These are phyloP conservation scores for Drosophila tripunctata DNA, from an alignment of 2,888 invertebrate species.

Conservation along the genomic window DNA sequence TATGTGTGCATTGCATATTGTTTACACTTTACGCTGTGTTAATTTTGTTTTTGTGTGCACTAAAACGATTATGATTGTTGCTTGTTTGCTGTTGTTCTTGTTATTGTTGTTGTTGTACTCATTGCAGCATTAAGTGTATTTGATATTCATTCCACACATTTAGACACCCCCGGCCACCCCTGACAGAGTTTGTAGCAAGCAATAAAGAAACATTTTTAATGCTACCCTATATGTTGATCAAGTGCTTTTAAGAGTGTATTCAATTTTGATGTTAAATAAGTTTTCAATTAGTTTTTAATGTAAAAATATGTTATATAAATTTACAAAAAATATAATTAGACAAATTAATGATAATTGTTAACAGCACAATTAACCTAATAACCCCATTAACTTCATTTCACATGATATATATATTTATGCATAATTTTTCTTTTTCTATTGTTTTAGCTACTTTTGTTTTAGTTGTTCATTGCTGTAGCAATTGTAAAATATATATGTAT, in stretches of 20 bases:
- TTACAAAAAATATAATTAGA: no score
- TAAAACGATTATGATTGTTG: slow-evolving; percentile 53
- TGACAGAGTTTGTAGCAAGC: no score
- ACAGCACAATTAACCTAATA: no score
- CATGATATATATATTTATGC: background rate
- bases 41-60: slow-evolving; percentile 40
- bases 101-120: slow-evolving; percentile 25
- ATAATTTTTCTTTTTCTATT: background rate
- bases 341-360: background rate
- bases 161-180: background rate
- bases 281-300: no score
- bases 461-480: background rate
- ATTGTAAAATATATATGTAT: background rate
- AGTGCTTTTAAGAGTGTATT: no score
- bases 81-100: no score
- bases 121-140: slow-evolving; percentile 35
- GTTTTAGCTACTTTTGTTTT: no score
- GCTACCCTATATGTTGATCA: no score
- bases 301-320: no score
- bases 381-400: background rate
- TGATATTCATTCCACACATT: slow-evolving; percentile 1
- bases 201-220: no score
- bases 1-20: slow-evolving; percentile 21
- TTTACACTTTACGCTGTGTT: slow-evolving; percentile 11
- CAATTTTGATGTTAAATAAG: no score